These are phyloP conservation scores for Drosophila anomalata DNA, from an alignment of 2,888 invertebrate species.

Conservation along the genomic window DNA sequence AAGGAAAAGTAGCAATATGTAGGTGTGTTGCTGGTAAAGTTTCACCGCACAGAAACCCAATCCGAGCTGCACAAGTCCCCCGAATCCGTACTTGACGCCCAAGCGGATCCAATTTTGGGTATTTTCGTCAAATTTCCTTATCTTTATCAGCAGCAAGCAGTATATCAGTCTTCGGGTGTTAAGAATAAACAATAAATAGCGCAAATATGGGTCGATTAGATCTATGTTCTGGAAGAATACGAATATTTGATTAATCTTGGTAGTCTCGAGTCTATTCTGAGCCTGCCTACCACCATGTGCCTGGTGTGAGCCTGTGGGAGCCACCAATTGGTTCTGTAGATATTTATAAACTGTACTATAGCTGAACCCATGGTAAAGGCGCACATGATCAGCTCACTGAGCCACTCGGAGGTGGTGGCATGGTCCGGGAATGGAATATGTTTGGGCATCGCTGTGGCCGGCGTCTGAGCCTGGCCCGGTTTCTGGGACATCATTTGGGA, in stretches of 20 bases:
- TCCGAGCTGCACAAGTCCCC: slow-evolving; percentile 86
- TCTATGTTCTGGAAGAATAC: slow-evolving; percentile 91
- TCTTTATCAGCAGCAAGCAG: slow-evolving; percentile 84
- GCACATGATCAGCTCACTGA: slow-evolving; percentile 94
- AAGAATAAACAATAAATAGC: slow-evolving; percentile 92
- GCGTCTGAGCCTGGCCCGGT: slow-evolving; percentile 35
- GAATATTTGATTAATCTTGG: background rate
- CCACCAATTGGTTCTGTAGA: slow-evolving; percentile 99
- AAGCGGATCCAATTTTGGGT: slow-evolving; percentile 60
- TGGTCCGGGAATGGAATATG: slow-evolving; percentile 92
- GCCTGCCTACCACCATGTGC: slow-evolving; percentile 91
- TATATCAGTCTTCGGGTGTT: slow-evolving; percentile 92
- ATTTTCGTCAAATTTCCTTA: slow-evolving; percentile 84
- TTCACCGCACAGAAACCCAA: slow-evolving; percentile 89
- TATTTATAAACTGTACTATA: slow-evolving; percentile 95
- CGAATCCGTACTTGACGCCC: slow-evolving; percentile 83
- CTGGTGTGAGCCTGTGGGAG: slow-evolving; percentile 95
- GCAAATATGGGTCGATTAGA: slow-evolving; percentile 94
- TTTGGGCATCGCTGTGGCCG: slow-evolving; percentile 85
- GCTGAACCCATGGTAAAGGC: slow-evolving; percentile 91
- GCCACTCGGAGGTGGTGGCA: slow-evolving; percentile 91
- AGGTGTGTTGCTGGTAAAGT: slow-evolving; percentile 90
- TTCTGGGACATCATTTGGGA: slow-evolving; percentile 53
- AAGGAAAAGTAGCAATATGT: slow-evolving; percentile 92
- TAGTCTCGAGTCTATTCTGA: fast-evolving